Percentiles rank a stretch among this genome's conserved stretches.
Conservation (phyloP, 2,888 invertebrate genomes). For the Nudaria mundana region DNA sequence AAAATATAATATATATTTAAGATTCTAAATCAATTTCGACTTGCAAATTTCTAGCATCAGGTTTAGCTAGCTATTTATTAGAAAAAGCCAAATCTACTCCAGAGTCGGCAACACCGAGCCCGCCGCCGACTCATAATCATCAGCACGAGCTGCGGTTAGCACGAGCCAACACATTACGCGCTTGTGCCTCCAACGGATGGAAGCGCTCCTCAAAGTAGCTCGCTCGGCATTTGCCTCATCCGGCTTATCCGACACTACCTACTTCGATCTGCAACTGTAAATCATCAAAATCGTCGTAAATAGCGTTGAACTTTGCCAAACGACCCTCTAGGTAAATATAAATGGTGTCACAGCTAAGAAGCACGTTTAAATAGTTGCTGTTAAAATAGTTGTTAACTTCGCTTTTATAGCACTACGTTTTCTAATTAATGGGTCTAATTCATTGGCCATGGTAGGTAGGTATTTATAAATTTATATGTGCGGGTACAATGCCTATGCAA, state of each 20-base stretch:
- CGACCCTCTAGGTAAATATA: not conserved
- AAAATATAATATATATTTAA: no score
- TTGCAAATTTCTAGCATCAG: no score
- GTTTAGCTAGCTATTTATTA: no score
- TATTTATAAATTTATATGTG: no score
- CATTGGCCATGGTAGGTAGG: no score
- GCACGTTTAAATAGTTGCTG: no score
- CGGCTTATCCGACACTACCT: not conserved
- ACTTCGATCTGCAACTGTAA: constrained; percentile 1
- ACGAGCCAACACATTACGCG: not conserved
- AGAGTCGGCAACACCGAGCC: no score
- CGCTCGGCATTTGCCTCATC: constrained; percentile 1
- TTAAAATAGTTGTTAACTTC: constrained; percentile 1
- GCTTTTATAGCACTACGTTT: constrained; percentile 3
- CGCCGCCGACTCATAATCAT: no score
- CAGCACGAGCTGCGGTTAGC: no score
- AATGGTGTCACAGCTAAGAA: not conserved
- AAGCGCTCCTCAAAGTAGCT: not conserved
- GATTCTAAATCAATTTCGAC: no score
- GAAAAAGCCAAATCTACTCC: no score
- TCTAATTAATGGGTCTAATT: not conserved
- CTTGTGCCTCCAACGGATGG: not conserved
- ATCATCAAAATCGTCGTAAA: constrained; percentile 3
- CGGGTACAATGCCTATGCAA: no score
- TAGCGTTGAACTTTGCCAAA: not conserved